A percentile compares a stretch with the other conserved stretches of the same genome.
phyloP scores from a whole-genome alignment of 2,888 invertebrate genomes.

The Xiphydria camelus region DNA sequence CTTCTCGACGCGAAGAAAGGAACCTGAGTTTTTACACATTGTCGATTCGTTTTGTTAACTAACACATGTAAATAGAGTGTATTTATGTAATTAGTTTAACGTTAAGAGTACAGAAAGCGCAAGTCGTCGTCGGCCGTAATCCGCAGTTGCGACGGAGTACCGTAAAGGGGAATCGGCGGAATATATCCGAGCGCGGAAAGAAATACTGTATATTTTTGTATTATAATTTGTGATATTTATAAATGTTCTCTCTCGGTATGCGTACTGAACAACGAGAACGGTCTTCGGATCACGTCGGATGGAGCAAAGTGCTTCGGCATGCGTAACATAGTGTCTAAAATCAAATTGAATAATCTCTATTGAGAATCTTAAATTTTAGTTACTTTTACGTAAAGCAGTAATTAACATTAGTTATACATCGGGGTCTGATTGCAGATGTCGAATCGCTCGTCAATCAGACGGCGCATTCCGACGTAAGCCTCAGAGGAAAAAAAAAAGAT shows the following conservation, averaged over 20 bases:
- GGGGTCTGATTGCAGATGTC: not conserved
- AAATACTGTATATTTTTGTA: constrained; percentile 52
- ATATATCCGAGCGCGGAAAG: constrained; percentile 12
- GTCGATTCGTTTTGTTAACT: constrained; percentile 22
- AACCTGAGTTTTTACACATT: constrained; percentile 1
- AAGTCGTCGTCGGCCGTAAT: constrained; percentile 1
- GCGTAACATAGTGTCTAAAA: constrained; percentile 14
- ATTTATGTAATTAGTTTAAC: constrained; percentile 54
- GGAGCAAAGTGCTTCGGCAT: not conserved
- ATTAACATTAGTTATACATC: constrained; percentile 3
- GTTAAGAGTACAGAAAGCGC: constrained; percentile 22
- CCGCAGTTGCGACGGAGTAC: not conserved
- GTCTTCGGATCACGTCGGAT: not conserved
- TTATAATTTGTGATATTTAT: constrained; percentile 53
- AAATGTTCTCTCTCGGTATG: constrained; percentile 18
- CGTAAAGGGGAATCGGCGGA: constrained; percentile 1
- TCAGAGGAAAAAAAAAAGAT: constrained; percentile 7
- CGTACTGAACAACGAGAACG: constrained; percentile 9
- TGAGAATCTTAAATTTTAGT: constrained; percentile 7
- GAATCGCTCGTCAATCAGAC: not conserved
- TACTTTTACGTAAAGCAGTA: not conserved
- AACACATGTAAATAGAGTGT: constrained; percentile 52
- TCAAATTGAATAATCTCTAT: constrained; percentile 20
- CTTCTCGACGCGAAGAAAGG: too few relatives aligned
- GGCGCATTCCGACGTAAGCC: constrained; percentile 9